Evolutionary conservation across 2,113 vertebrate species (phyloP).

Genomic region (Sphyrna mokarran): DNA sequence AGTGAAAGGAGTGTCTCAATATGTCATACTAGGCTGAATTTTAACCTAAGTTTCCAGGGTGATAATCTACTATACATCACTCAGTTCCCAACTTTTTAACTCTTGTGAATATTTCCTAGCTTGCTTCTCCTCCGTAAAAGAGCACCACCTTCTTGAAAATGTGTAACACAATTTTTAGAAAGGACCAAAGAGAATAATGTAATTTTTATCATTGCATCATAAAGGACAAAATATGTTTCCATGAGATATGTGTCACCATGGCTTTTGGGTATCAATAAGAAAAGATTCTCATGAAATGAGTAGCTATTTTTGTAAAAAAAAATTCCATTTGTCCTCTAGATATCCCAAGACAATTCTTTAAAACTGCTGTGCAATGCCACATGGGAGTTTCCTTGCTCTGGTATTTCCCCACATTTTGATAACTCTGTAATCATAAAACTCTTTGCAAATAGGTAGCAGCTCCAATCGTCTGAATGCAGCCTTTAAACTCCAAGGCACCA

Average conservation of each 20-base stretch:
- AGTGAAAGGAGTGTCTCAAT: not conserved
- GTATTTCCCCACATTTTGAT: not conserved
- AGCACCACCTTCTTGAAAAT: not conserved
- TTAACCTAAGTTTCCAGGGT: not conserved
- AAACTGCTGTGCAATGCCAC: not conserved
- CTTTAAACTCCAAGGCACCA: not conserved
- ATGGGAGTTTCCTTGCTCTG: not conserved
- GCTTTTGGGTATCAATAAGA: not conserved
- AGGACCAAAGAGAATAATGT: not conserved
- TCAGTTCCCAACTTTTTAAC: not conserved
- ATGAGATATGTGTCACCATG: not conserved
- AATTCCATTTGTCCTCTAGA: not conserved
- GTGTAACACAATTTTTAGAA: not conserved
- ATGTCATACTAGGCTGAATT: not conserved
- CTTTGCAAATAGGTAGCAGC: not conserved
- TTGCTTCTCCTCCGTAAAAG: not conserved
- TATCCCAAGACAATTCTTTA: not conserved
- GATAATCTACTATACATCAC: not conserved
- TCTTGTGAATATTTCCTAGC: not conserved
- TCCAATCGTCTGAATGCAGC: not conserved
- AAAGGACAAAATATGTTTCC: not conserved
- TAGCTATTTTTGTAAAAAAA: not conserved
- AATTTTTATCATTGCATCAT: not conserved
- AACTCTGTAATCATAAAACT: not conserved
- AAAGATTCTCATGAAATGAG: not conserved